These are phyloP conservation scores for Cerastoderma edule DNA, from an alignment of 2,888 invertebrate species.

Conservation along the genomic window DNA sequence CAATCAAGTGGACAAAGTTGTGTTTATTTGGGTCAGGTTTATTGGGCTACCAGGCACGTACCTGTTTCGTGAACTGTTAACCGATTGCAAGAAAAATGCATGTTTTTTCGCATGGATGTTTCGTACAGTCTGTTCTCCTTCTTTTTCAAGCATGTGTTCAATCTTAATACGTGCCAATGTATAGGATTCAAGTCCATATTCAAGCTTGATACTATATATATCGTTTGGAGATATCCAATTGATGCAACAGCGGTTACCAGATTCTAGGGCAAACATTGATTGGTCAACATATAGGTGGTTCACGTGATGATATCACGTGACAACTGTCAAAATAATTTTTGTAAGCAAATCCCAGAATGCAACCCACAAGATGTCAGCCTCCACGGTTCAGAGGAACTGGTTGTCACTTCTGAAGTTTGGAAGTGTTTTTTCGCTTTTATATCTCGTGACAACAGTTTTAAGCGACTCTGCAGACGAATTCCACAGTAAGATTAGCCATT, in stretches of 20 bases:
- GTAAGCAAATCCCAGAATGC: slow-evolving; percentile 71
- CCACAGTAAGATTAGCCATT: slow-evolving; percentile 44
- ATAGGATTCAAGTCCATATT: too few species aligned
- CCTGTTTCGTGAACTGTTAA: slow-evolving; percentile 2
- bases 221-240: slow-evolving; percentile 14
- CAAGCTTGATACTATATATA: too few species aligned
- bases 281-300: slow-evolving; percentile 61
- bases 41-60: slow-evolving; percentile 26
- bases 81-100: too few species aligned
- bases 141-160: too few species aligned
- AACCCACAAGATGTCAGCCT: slow-evolving; percentile 67
- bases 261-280: slow-evolving; percentile 46
- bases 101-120: too few species aligned
- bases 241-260: slow-evolving; percentile 52
- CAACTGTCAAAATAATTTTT: slow-evolving; percentile 61
- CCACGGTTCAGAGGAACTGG: slow-evolving; percentile 44
- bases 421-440: slow-evolving; percentile 23
- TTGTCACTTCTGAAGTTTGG: slow-evolving; percentile 24
- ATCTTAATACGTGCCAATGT: too few species aligned
- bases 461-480: slow-evolving; percentile 30
- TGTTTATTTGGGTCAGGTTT: slow-evolving; percentile 51
- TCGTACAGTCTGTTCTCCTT: too few species aligned
- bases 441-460: slow-evolving; percentile 40
- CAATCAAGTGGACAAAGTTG: slow-evolving; percentile 53
- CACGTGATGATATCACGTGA: slow-evolving; percentile 63